phyloP scores from a whole-genome alignment of 2,888 invertebrate species.

The Lymantria monacha region DNA sequence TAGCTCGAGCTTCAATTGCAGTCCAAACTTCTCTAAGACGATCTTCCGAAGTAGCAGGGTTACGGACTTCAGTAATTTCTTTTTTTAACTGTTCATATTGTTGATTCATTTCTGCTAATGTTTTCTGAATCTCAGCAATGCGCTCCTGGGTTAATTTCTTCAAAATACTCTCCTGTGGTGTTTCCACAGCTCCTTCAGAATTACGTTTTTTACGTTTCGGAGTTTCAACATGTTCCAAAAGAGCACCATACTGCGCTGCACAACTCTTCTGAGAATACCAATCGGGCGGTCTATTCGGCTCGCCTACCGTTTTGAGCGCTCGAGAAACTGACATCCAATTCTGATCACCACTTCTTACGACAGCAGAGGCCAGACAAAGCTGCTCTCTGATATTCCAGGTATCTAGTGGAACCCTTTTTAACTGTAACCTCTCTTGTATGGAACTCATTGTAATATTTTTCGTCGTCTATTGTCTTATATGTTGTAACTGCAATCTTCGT shows the following conservation, averaged over 20 bases:
- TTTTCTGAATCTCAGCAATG: conserved; percentile 88
- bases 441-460: conserved; percentile 55
- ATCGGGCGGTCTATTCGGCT: conserved; percentile 88
- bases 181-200: conserved; percentile 82
- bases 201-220: conserved; percentile 92
- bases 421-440: conserved; percentile 69
- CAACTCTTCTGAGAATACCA: conserved; percentile 94
- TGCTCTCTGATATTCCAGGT: conserved; percentile 94
- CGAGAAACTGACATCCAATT: conserved; percentile 96
- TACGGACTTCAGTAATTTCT: conserved; percentile 74
- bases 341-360: conserved; percentile 92
- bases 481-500: too few relatives aligned
- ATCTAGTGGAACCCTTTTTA: conserved; percentile 89
- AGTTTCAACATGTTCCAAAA: conserved; percentile 91
- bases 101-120: conserved; percentile 86
- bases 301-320: conserved; percentile 88
- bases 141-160: conserved; percentile 89
- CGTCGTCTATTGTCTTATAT: not conserved
- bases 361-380: conserved; percentile 92
- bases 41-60: conserved; percentile 84
- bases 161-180: conserved; percentile 90
- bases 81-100: conserved; percentile 87
- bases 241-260: conserved; percentile 92
- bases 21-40: conserved; percentile 88
- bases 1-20: conserved; percentile 87